These are phyloP conservation scores for Bagarius yarrelli DNA, from an alignment of 2,113 vertebrate genomes.

Conservation along the genomic window DNA sequence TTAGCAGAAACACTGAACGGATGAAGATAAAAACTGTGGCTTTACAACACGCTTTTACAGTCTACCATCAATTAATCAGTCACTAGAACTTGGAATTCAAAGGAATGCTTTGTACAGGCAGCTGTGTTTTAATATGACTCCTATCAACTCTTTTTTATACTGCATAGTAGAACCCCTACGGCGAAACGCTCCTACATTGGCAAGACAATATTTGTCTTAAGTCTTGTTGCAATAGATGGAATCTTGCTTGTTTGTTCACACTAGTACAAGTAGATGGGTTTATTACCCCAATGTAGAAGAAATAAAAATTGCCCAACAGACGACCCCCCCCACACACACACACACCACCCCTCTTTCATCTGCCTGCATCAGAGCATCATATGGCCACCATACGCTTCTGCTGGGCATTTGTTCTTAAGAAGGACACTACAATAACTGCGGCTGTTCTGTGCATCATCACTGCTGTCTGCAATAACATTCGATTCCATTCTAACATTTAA, in stretches of 20 bases:
- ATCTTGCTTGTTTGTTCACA: conserved; percentile 37
- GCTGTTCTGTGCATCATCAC: conserved; percentile 19
- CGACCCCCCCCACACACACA: too few species aligned
- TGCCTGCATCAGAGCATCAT: conserved; percentile 29
- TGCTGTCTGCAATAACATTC: neutral
- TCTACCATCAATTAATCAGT: conserved; percentile 10
- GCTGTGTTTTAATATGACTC: conserved; percentile 35
- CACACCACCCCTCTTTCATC: conserved; percentile 34
- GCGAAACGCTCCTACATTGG: neutral
- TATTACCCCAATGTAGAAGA: conserved; percentile 24
- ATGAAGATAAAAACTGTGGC: neutral
- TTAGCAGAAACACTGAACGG: neutral
- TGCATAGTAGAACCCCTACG: conserved; percentile 24
- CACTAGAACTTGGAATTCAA: neutral
- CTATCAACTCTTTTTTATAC: conserved; percentile 42
- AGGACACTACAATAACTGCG: neutral
- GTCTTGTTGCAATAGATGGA: neutral
- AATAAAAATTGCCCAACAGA: too few species aligned
- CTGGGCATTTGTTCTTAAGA: conserved; percentile 14
- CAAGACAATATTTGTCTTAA: neutral
- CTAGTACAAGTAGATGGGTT: conserved; percentile 28
- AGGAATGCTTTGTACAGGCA: too few species aligned
- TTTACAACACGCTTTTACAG: neutral
- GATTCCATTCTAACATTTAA: neutral
- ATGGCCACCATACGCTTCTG: conserved; percentile 42